Evolutionary conservation across 2,113 vertebrate genomes (phyloP).

Genomic region (Melanostigma gelatinosum): DNA sequence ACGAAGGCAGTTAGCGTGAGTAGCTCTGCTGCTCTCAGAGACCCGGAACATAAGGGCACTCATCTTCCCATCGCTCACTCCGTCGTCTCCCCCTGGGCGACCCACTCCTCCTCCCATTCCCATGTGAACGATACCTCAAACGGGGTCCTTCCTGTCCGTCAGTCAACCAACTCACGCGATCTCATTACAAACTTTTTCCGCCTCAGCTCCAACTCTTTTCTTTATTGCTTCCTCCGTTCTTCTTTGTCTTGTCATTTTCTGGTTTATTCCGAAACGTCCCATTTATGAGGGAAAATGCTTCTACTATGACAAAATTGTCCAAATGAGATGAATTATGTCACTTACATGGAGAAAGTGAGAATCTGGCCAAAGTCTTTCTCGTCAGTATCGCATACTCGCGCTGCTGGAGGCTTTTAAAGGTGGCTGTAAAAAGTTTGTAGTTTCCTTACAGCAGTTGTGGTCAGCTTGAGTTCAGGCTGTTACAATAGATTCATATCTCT

Average conservation of each 20-base stretch:
- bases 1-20: slow-evolving; percentile 82
- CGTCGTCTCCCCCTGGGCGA: slow-evolving; percentile 54
- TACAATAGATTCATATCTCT: not conserved
- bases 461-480: not conserved
- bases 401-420: not conserved
- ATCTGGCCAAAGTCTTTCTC: not conserved
- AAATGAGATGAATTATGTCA: not conserved
- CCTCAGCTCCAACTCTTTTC: not conserved
- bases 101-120: slow-evolving; percentile 64
- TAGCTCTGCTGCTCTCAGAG: slow-evolving; percentile 63
- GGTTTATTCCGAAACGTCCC: not conserved
- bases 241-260: not conserved
- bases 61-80: slow-evolving; percentile 66
- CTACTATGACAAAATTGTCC: not conserved
- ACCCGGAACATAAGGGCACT: slow-evolving; percentile 54
- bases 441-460: slow-evolving; percentile 10
- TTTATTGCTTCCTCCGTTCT: not conserved
- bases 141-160: slow-evolving; percentile 42
- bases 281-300: not conserved
- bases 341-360: not conserved
- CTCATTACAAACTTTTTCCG: slow-evolving; percentile 1
- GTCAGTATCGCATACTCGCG: not conserved
- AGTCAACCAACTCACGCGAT: slow-evolving; percentile 30
- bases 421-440: slow-evolving; percentile 17
- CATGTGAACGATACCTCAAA: slow-evolving; percentile 65